Evolutionary conservation across 1,140 invertebrate species (phyloP).

Genomic region (Colletes gigas): DNA sequence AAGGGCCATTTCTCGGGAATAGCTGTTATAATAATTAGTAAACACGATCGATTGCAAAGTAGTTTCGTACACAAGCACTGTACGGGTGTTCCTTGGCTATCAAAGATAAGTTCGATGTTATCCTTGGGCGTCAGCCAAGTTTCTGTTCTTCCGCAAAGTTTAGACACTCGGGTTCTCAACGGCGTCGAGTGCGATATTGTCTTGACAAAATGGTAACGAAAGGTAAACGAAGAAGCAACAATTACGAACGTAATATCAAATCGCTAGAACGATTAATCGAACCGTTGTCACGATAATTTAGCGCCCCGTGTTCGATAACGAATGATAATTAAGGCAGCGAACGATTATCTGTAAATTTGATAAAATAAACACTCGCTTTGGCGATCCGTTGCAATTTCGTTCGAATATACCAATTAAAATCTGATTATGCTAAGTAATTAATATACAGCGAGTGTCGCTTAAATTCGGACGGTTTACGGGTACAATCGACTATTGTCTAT

Average conservation of each 20-base stretch:
- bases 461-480: conserved; percentile 11
- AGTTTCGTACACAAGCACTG: background rate
- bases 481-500: too few relatives aligned
- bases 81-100: conserved; percentile 9
- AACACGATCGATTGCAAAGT: background rate
- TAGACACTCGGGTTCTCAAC: background rate
- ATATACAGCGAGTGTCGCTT: background rate
- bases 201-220: background rate
- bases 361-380: background rate
- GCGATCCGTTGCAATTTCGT: background rate
- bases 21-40: too few relatives aligned
- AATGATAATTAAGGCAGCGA: background rate
- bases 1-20: too few relatives aligned
- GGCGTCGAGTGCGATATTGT: background rate
- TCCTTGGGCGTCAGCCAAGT: conserved; percentile 38
- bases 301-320: background rate
- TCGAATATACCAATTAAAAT: conserved; percentile 27
- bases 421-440: conserved; percentile 34
- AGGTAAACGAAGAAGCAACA: background rate
- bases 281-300: background rate
- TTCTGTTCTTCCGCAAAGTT: conserved; percentile 26
- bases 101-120: conserved; percentile 42
- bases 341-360: background rate
- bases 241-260: background rate
- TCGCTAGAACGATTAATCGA: background rate